These are phyloP conservation scores for Chrysocyon brachyurus DNA, from an alignment of 2,797 vertebrate species.

Conservation along the genomic window DNA sequence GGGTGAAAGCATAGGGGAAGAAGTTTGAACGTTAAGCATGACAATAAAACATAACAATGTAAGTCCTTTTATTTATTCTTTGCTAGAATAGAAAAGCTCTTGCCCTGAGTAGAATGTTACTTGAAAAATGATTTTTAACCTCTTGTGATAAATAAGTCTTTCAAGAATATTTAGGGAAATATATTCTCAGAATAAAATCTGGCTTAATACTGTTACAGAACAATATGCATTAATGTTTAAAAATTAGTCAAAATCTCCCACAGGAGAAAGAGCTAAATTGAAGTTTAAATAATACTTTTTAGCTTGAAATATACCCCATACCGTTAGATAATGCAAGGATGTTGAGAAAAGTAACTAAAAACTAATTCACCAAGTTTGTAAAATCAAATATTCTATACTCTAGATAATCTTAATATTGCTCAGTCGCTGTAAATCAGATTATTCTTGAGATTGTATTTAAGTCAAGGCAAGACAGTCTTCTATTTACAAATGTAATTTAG, in stretches of 20 bases:
- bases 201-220: not conserved
- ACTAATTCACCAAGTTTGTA: conserved; percentile 79
- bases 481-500: conserved; percentile 85
- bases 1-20: not conserved
- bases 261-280: conserved; percentile 64
- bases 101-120: not conserved
- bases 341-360: conserved; percentile 69
- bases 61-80: conserved; percentile 30
- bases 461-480: conserved; percentile 82
- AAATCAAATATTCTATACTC: conserved; percentile 83
- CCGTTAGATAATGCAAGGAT: conserved; percentile 68
- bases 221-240: conserved; percentile 10
- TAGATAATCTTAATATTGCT: conserved; percentile 67
- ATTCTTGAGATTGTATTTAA: conserved; percentile 82
- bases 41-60: not conserved
- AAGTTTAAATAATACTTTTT: conserved; percentile 60
- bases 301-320: conserved; percentile 49
- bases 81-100: not conserved
- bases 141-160: conserved; percentile 6
- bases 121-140: conserved; percentile 47
- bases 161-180: conserved; percentile 36
- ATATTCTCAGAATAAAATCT: conserved; percentile 20
- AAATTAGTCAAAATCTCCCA: conserved; percentile 37
- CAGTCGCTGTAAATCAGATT: conserved; percentile 80
- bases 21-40: not conserved